Percentiles rank a stretch among this genome's conserved stretches.
Evolutionary conservation across 2,888 invertebrate species (phyloP).

Genomic region (Halictus ligatus): DNA sequence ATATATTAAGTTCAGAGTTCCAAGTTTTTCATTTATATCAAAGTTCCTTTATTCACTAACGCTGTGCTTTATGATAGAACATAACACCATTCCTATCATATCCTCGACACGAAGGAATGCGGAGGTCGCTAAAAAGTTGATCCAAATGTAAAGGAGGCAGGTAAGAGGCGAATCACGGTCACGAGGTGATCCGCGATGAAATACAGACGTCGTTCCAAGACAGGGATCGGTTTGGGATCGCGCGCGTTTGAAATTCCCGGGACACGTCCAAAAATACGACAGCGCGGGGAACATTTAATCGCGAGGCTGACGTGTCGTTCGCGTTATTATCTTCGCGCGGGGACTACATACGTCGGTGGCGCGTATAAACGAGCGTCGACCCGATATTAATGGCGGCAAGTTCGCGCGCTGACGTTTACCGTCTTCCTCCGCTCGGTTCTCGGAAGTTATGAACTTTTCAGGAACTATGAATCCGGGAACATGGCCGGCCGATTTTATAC

Average conservation of each 20-base stretch:
- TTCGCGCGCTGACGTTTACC: conserved; percentile 65
- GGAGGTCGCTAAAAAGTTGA: no score
- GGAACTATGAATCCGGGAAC: conserved; percentile 61
- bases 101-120: no score
- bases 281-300: conserved; percentile 45
- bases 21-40: no score
- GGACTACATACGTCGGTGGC: conserved; percentile 52
- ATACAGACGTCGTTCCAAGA: conserved; percentile 35
- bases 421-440: conserved; percentile 54
- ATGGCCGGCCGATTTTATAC: conserved; percentile 29
- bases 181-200: conserved; percentile 24
- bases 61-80: no score
- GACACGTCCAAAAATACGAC: conserved; percentile 38
- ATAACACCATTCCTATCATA: no score
- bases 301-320: conserved; percentile 27
- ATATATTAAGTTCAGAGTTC: no score
- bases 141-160: background rate
- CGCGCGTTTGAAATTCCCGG: conserved; percentile 32
- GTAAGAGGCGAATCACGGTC: conserved; percentile 1
- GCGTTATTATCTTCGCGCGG: conserved; percentile 52
- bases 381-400: conserved; percentile 60
- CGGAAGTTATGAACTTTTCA: conserved; percentile 66
- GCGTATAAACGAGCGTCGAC: conserved; percentile 63
- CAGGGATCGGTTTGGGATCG: background rate
- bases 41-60: no score